phyloP scores from a whole-genome alignment of 2,797 vertebrate genomes.

The Trachops cirrhosus region DNA sequence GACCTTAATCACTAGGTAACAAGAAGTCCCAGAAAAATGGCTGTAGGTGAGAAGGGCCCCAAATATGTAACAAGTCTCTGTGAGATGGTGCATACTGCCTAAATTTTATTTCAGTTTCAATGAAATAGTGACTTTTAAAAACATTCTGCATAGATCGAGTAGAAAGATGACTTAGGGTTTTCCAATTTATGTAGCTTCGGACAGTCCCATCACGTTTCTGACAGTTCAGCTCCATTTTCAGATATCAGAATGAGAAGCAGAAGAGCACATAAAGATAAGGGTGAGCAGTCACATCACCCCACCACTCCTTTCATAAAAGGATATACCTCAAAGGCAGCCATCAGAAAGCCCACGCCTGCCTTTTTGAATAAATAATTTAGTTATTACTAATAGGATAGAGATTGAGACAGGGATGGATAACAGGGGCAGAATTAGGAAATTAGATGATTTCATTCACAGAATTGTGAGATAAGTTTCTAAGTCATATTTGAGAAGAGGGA shows the following conservation, averaged over 20 bases:
- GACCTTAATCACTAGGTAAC: background rate
- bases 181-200: background rate
- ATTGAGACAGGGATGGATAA: background rate
- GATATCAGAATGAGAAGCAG: background rate
- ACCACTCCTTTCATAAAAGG: background rate
- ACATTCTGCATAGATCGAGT: background rate
- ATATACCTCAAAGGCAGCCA: background rate
- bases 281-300: background rate
- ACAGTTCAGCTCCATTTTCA: background rate
- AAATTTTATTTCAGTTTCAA: background rate
- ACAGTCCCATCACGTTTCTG: background rate
- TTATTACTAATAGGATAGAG: background rate
- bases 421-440: background rate
- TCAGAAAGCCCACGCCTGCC: background rate
- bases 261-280: background rate
- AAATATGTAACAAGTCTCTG: background rate
- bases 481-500: background rate
- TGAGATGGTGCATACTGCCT: background rate
- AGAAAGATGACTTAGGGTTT: background rate
- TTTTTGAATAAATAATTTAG: constrained; percentile 16
- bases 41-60: background rate
- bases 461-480: background rate
- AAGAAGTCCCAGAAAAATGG: background rate
- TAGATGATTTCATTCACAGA: background rate
- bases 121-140: background rate